These are phyloP conservation scores for Nephrotoma flavescens DNA, from an alignment of 2,888 invertebrate species.

Conservation along the genomic window DNA sequence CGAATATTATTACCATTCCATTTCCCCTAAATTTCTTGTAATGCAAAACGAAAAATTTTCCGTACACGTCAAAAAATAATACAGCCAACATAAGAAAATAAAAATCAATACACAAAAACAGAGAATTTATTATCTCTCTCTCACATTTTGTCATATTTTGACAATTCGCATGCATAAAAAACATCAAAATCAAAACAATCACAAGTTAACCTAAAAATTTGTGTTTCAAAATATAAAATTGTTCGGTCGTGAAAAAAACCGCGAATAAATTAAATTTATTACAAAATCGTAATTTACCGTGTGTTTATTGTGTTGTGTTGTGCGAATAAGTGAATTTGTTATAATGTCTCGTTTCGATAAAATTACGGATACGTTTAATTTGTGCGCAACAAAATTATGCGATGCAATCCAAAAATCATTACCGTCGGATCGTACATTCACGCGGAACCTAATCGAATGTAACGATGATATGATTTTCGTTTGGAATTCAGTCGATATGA, in stretches of 20 bases:
- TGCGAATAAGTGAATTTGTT: not conserved
- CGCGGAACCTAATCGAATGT: conserved; percentile 41
- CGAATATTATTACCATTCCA: not conserved
- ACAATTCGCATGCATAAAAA: not conserved
- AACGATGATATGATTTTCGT: conserved; percentile 45
- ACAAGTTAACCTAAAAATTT: not conserved
- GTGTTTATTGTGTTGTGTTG: not conserved
- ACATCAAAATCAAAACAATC: not conserved
- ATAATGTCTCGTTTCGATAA: not conserved
- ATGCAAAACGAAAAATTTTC: not conserved
- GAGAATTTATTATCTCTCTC: not conserved
- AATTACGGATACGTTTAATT: conserved; percentile 38
- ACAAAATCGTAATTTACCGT: not conserved
- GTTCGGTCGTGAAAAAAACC: not conserved
- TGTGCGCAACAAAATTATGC: conserved; percentile 41
- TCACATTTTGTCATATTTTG: not conserved
- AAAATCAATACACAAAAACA: not conserved
- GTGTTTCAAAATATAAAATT: not conserved
- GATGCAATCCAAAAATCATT: conserved; percentile 37
- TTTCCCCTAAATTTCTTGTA: not conserved
- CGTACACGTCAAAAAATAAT: not conserved
- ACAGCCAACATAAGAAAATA: not conserved
- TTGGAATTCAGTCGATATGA: conserved; percentile 43
- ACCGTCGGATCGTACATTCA: conserved; percentile 33
- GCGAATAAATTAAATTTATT: not conserved